phyloP scores from a whole-genome alignment of 2,113 vertebrate genomes.

The Xiphias gladius region DNA sequence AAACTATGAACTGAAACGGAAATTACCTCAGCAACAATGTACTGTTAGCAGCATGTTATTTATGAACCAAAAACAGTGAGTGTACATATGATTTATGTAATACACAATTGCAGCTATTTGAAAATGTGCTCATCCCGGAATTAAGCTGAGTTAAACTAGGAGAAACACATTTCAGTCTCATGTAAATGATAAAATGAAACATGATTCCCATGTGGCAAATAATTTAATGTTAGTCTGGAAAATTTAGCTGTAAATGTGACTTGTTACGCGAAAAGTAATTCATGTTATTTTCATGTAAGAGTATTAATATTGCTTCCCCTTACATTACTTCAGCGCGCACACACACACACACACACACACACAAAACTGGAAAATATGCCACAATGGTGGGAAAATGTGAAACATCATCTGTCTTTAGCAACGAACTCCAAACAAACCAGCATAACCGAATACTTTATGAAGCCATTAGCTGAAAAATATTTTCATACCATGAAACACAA shows the following conservation, averaged over 20 bases:
- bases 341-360: neutral
- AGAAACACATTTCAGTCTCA: neutral
- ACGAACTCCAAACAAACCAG: constrained; percentile 40
- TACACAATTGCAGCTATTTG: neutral
- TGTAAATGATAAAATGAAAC: neutral
- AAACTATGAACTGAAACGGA: neutral
- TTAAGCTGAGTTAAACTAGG: neutral
- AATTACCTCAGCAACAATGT: neutral
- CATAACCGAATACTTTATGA: constrained; percentile 1
- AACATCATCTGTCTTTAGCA: constrained; percentile 25
- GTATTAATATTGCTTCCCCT: constrained; percentile 1
- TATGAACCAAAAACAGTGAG: neutral
- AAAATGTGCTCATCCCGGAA: neutral
- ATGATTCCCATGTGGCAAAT: neutral
- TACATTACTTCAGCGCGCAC: constrained; percentile 4
- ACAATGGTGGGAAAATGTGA: constrained; percentile 36
- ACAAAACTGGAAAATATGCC: constrained; percentile 29
- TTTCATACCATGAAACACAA: neutral
- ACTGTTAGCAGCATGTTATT: neutral
- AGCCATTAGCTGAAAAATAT: neutral
- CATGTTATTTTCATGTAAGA: neutral
- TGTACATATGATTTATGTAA: neutral
- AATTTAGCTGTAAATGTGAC: neutral
- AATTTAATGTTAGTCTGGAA: neutral
- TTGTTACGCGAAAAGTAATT: neutral